Evolutionary conservation across 1,140 invertebrate species (phyloP).

Genomic region (Bombus affinis): DNA sequence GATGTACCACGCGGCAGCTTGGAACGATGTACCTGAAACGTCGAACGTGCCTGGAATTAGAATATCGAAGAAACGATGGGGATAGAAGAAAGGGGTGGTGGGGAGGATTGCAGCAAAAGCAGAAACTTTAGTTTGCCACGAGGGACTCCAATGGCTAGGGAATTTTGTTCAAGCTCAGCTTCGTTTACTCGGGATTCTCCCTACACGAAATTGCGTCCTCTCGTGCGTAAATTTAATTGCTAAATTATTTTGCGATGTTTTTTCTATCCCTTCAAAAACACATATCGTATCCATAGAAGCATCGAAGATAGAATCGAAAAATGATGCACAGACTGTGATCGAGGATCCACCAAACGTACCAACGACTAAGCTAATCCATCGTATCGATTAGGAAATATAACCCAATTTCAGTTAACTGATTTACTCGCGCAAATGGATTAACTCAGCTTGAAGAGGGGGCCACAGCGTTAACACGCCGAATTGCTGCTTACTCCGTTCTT

Average conservation of each 20-base stretch:
- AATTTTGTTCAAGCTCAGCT: slow-evolving; percentile 27
- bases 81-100: fast-evolving
- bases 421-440: slow-evolving; percentile 72
- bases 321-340: neutral
- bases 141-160: slow-evolving; percentile 8
- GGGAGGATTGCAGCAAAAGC: neutral
- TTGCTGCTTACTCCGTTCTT: slow-evolving; percentile 65
- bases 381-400: slow-evolving; percentile 76
- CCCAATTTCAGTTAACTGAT: slow-evolving; percentile 70
- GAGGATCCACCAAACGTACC: slow-evolving; percentile 29
- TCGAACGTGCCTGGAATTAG: slow-evolving; percentile 49
- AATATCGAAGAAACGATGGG: neutral
- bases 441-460: slow-evolving; percentile 56
- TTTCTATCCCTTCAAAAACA: too few species aligned
- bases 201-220: neutral
- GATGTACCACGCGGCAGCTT: slow-evolving; percentile 5
- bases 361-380: slow-evolving; percentile 69
- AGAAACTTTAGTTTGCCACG: slow-evolving; percentile 34
- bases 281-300: too few species aligned
- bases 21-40: slow-evolving; percentile 20
- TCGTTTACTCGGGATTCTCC: neutral
- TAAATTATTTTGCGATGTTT: neutral
- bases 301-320: neutral
- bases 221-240: neutral
- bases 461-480: slow-evolving; percentile 62